phyloP scores from a whole-genome alignment of 2,888 invertebrate genomes.

The Lycia hirtaria region DNA sequence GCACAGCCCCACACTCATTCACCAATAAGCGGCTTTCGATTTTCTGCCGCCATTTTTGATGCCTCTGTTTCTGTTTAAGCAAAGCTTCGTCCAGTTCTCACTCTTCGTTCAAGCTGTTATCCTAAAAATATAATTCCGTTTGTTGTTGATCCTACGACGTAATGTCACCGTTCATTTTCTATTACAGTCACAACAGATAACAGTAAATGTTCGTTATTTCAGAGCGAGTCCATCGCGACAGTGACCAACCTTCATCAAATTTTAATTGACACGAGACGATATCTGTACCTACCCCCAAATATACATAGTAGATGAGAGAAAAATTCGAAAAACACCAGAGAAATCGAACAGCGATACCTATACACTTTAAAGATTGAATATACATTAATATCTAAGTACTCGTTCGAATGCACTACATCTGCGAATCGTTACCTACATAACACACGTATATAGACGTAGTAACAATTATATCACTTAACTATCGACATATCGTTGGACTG shows the following conservation, averaged over 20 bases:
- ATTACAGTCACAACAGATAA: not conserved
- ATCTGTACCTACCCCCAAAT: conserved; percentile 76
- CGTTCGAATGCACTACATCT: conserved; percentile 65
- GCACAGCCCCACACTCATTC: not conserved
- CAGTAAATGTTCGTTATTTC: not conserved
- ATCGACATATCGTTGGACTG: conserved; percentile 66
- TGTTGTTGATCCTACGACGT: not conserved
- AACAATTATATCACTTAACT: conserved; percentile 65
- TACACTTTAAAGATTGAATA: conserved; percentile 76
- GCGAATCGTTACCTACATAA: conserved; percentile 77
- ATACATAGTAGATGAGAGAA: conserved; percentile 71
- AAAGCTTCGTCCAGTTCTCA: not conserved
- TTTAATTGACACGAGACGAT: conserved; percentile 82
- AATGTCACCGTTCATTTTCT: not conserved
- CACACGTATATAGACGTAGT: conserved; percentile 69
- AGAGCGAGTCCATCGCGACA: conserved; percentile 47
- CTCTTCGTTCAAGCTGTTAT: not conserved
- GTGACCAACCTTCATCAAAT: conserved; percentile 49
- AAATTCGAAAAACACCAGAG: conserved; percentile 68
- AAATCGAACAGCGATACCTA: conserved; percentile 75
- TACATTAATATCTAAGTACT: conserved; percentile 75
- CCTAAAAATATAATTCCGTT: not conserved
- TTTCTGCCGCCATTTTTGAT: not conserved
- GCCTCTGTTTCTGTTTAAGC: not conserved
- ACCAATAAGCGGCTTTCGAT: not conserved